Evolutionary conservation across 2,113 vertebrate genomes (phyloP).

Genomic region (Campylomormyrus numenius): DNA sequence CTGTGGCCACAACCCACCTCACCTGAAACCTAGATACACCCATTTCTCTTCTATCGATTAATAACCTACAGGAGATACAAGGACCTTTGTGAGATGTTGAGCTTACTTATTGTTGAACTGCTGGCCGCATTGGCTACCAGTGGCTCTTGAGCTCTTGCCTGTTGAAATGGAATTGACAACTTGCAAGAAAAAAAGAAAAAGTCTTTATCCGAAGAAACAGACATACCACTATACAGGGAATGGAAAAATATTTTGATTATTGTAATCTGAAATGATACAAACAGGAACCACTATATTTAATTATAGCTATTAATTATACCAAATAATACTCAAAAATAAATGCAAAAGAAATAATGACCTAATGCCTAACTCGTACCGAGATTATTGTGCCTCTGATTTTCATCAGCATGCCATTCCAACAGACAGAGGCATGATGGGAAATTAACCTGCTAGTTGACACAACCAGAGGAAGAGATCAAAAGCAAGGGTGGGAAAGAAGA

Average conservation of each 20-base stretch:
- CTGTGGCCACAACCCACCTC: background rate
- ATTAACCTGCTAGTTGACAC: background rate
- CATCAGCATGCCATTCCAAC: background rate
- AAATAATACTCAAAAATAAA: background rate
- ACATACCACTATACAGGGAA: background rate
- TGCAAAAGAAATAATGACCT: background rate
- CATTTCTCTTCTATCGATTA: background rate
- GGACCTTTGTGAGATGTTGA: background rate
- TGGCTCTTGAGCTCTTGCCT: constrained; percentile 29
- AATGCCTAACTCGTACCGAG: background rate
- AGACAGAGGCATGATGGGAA: background rate
- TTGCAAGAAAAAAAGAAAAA: background rate
- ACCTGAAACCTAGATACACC: background rate
- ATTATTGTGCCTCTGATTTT: background rate
- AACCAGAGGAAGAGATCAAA: background rate
- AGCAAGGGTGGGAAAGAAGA: background rate
- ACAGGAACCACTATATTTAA: background rate
- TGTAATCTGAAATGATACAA: background rate
- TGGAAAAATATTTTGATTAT: background rate
- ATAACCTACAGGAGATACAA: background rate
- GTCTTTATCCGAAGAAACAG: background rate
- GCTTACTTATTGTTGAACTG: background rate
- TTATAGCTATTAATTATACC: background rate
- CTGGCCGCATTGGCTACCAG: background rate
- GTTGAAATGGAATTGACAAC: constrained; percentile 27